Evolutionary conservation across 2,113 vertebrate species (phyloP).

Genomic region (Sardina pilchardus): DNA sequence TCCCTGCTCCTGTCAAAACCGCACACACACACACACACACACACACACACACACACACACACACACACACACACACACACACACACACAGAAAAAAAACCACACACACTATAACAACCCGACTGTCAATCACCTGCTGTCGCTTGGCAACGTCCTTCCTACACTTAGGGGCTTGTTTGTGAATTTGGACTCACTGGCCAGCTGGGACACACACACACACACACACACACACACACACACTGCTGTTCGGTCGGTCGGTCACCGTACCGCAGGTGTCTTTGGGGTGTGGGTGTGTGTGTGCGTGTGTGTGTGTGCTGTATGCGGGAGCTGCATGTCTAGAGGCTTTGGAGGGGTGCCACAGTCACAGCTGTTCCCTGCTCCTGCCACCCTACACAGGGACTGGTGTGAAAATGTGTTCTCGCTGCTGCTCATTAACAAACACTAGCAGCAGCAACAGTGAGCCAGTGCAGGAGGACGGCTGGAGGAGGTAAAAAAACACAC

Average conservation of each 20-base stretch:
- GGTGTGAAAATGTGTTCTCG: neutral
- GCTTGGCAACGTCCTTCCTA: neutral
- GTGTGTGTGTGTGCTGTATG: neutral
- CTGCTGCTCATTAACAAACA: neutral
- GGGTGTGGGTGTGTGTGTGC: no score
- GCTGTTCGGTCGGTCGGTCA: neutral
- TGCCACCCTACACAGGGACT: neutral
- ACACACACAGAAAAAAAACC: neutral
- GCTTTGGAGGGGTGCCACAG: constrained; percentile 6
- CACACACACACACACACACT: constrained; percentile 27
- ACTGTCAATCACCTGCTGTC: constrained; percentile 7
- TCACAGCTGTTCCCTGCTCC: neutral
- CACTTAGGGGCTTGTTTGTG: neutral
- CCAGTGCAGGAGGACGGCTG: neutral
- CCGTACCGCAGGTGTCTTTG: neutral
- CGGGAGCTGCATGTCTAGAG: neutral
- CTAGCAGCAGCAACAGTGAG: neutral
- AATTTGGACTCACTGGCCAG: no score
- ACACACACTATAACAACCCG: neutral
- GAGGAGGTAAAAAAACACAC: neutral
- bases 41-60: constrained; percentile 10
- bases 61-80: neutral
- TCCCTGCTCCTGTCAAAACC: constrained; percentile 78
- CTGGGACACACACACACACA: constrained; percentile 19
- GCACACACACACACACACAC: constrained; percentile 5